Evolutionary conservation across 2,888 invertebrate species (phyloP).

Genomic region (Pheosia tremula): DNA sequence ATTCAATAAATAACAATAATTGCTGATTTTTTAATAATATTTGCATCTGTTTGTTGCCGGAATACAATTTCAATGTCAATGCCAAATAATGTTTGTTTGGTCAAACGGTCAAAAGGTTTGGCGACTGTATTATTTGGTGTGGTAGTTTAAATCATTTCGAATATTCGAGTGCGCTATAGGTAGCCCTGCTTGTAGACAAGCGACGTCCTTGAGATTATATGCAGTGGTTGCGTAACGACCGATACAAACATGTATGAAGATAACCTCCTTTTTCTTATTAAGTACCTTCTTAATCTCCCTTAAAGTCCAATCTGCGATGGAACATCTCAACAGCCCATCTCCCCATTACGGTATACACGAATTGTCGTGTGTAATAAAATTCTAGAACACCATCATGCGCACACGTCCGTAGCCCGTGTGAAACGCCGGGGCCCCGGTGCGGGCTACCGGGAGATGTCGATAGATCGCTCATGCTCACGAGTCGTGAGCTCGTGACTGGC

Average conservation of each 20-base stretch:
- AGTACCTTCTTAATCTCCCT: not conserved
- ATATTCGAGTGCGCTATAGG: too few species aligned
- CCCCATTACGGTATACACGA: constrained; percentile 39
- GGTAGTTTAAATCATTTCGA: too few species aligned
- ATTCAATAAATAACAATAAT: not conserved
- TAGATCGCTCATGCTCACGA: constrained; percentile 75
- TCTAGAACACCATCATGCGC: constrained; percentile 46
- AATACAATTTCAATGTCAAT: constrained; percentile 3
- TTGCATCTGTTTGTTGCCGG: constrained; percentile 1
- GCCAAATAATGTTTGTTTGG: not conserved
- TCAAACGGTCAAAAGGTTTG: not conserved
- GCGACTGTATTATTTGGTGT: not conserved
- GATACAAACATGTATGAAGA: too few species aligned
- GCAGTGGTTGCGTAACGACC: not conserved
- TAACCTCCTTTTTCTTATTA: too few species aligned
- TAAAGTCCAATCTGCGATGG: not conserved
- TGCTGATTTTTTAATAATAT: not conserved
- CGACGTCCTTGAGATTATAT: too few species aligned
- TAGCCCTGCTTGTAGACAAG: too few species aligned
- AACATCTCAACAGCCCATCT: not conserved
- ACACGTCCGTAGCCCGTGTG: constrained; percentile 68
- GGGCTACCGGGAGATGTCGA: constrained; percentile 79
- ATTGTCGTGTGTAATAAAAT: constrained; percentile 58
- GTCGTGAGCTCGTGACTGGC: constrained; percentile 80
- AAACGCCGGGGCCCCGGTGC: constrained; percentile 62